These are phyloP conservation scores for Mustela nigripes DNA, from an alignment of 2,113 vertebrate genomes.

Conservation along the genomic window DNA sequence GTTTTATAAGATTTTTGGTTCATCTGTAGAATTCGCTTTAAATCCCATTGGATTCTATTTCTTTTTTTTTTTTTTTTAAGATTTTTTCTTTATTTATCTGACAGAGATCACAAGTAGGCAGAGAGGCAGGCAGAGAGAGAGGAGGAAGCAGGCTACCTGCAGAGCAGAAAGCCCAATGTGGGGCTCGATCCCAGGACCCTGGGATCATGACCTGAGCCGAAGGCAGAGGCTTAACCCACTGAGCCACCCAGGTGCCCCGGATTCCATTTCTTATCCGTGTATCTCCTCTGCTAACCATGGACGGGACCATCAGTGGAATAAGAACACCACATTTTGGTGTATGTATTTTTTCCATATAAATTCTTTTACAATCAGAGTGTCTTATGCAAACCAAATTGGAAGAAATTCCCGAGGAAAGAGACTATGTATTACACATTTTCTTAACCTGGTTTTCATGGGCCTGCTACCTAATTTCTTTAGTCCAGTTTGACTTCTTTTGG, in stretches of 20 bases:
- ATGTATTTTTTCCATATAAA: not conserved
- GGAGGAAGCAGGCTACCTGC: too few species aligned
- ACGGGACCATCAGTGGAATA: not conserved
- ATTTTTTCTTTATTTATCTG: too few species aligned
- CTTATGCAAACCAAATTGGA: not conserved
- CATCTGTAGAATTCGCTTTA: slow-evolving; percentile 47
- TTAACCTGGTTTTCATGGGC: not conserved
- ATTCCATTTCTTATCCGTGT: not conserved
- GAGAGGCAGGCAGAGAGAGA: too few species aligned
- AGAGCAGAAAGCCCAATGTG: too few species aligned
- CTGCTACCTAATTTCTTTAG: not conserved
- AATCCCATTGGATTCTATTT: not conserved
- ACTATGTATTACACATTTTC: not conserved
- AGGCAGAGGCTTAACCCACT: too few species aligned
- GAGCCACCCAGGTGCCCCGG: not conserved
- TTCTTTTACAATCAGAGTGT: not conserved
- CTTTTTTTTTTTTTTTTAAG: not conserved
- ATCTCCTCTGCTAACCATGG: not conserved
- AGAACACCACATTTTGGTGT: not conserved
- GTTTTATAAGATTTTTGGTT: slow-evolving; percentile 17
- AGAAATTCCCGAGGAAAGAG: not conserved
- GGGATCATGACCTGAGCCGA: too few species aligned
- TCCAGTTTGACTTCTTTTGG: not conserved
- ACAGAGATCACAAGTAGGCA: too few species aligned
- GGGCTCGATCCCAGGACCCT: too few species aligned